Evolutionary conservation across 2,113 vertebrate genomes (phyloP).

Genomic region (Mola mola): DNA sequence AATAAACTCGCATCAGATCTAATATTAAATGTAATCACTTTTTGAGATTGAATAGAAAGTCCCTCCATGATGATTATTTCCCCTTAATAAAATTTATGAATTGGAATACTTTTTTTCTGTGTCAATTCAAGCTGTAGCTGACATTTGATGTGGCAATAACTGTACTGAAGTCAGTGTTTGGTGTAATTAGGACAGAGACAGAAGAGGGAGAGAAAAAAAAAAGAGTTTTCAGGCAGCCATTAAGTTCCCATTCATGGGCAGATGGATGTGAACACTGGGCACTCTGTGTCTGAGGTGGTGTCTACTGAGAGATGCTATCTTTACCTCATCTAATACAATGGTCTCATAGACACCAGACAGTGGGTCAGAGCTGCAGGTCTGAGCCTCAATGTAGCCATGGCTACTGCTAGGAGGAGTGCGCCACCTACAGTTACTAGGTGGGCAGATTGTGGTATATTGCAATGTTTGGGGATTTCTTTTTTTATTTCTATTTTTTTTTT

Average conservation of each 20-base stretch:
- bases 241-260: conserved; percentile 51
- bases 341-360: conserved; percentile 65
- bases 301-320: conserved; percentile 70
- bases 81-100: neutral
- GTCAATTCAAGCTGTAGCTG: neutral
- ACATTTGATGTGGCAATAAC: neutral
- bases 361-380: conserved; percentile 42
- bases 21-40: neutral
- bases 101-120: neutral
- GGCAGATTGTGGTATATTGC: too few relatives aligned
- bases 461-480: too few relatives aligned
- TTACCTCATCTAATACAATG: conserved; percentile 68
- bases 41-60: neutral
- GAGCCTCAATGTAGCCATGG: neutral
- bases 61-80: neutral
- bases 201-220: conserved; percentile 9
- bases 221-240: conserved; percentile 36
- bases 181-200: conserved; percentile 34
- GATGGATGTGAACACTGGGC: conserved; percentile 59
- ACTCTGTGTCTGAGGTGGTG: conserved; percentile 69
- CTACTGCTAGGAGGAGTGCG: conserved; percentile 55
- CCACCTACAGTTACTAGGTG: conserved; percentile 68
- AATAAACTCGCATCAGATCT: neutral
- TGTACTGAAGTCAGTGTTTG: conserved; percentile 11
- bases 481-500: neutral